Base-by-base conservation (phyloP, 2,113 vertebrate genomes). In the Toxotes jaculatrix region DNA sequence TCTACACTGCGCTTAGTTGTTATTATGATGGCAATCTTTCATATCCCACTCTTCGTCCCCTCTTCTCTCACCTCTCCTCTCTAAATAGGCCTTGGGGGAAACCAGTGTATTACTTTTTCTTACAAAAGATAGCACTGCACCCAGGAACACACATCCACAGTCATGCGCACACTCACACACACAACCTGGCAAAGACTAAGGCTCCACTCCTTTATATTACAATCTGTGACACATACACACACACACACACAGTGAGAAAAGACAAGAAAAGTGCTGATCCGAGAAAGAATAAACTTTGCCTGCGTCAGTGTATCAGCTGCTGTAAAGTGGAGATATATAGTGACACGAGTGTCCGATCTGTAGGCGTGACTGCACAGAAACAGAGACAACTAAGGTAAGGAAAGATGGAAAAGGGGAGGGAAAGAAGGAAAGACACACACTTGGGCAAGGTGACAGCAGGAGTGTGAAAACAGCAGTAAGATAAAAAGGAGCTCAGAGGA, bases 261-360 rank as follows among this genome's bases (percentile, higher is more conserved):
- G 55, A 49, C 27, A 49, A 71, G 63, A 74, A 91, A 91, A 92
- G 82, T 86, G 90, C 85, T 90, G 87, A 93, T 83, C 42, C 17
- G 12, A 69, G 42, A 55, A 74, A 91, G 66, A 40, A 69, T 60
- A 69, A 85, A 89, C 71, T 87, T 87, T 83, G 79, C 71, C 75
- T 85, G 51, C 7, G 17, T 90, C 84, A 90, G 77, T 81, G 45
- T 69, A 75, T 87, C 78, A 70, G 75, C 70, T 57, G 74, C 80
- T 76, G 55, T 71, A 40, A 61, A 73, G 66, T 40, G 14, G 47
- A 80, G 66, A 82, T 86, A 59, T 84, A 86, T 34, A 11, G 72
- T 62, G 59, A 71, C 77, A 82, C 59, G 73, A 83, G 40, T 49
- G 47, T 78, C 60, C 51, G 7, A 27, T 27, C 2, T 36, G 1